A percentile compares a stretch with the other conserved stretches of the same genome.
Evolutionary conservation across 2,888 invertebrate species (phyloP).

Genomic region (Eupithecia subfuscata): DNA sequence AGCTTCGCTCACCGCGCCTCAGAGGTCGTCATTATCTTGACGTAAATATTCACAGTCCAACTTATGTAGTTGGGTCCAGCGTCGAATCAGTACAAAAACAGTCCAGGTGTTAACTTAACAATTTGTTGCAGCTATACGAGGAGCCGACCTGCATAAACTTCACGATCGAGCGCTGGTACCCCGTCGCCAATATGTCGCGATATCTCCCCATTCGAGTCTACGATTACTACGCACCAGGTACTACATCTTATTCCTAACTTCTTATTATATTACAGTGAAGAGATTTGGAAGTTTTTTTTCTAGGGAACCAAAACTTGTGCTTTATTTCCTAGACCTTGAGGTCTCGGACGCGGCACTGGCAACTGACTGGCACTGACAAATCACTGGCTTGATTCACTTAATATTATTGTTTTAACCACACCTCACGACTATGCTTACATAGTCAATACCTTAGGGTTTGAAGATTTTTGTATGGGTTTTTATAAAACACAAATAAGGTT

Average conservation of each 20-base stretch:
- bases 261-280: background rate
- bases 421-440: no score
- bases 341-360: background rate
- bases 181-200: slow-evolving; percentile 98
- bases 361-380: background rate
- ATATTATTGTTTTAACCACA: no score
- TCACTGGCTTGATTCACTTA: background rate
- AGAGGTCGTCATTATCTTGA: no score
- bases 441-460: no score
- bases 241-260: background rate
- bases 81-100: background rate
- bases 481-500: no score
- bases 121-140: slow-evolving; percentile 86
- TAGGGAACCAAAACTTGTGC: background rate
- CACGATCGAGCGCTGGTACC: slow-evolving; percentile 97
- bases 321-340: background rate
- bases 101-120: background rate
- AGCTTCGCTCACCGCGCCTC: no score
- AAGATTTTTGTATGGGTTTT: no score
- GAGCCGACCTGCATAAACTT: slow-evolving; percentile 96
- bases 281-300: background rate
- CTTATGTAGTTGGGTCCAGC: background rate
- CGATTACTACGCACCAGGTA: slow-evolving; percentile 98
- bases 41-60: background rate
- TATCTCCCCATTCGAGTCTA: slow-evolving; percentile 95